Evolutionary conservation across 1,140 invertebrate genomes (phyloP), one percentile per base, ranked within the genome.

Genomic region (Maniola jurtina): DNA sequence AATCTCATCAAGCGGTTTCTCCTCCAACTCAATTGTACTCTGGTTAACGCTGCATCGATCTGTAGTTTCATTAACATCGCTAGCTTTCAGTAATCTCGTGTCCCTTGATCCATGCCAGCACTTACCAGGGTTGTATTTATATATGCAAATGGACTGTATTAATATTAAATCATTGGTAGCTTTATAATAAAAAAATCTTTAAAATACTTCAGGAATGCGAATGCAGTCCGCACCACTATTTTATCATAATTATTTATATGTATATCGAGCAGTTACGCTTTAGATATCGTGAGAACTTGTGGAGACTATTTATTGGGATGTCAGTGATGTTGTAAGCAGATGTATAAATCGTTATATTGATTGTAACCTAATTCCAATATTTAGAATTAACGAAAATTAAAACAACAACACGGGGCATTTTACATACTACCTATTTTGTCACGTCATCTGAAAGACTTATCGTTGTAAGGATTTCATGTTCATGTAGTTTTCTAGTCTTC

Each of bases 401-500:
- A 72, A 76, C 69, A 83, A 80, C 79, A 83, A 76, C 71, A 73
- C 67, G 72, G 82, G 86, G 88, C 88, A 89, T 90, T 89, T 88
- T 81, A 84, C 77, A 72, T 82, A 81, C 79, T 86, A 64, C 74
- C 70, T 73, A 81, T 80, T 82, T 86, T 85, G 84, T 78, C 80
- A 76, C 84, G 79, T 76, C 86, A 88, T 80, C 84, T 90, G 83
- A 87, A 90, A 90, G 86, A 90, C 88, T 90, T 90, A 89, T 88
- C 78, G 81, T 82, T 88, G 76, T 87, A 87, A 89, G 83, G 80
- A 86, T 89, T 89, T 88, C 86, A 88, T 89, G 81, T 86, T 88
- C 86, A 89, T 89, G 80, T 90, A 90, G 86, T 86, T 80, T 81
- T 90, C 86, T 90, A 90, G 88, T 84, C 81, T 88, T 90, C 86